phyloP scores from a whole-genome alignment of 2,113 vertebrate species.

The Oncorhynchus clarkii region DNA sequence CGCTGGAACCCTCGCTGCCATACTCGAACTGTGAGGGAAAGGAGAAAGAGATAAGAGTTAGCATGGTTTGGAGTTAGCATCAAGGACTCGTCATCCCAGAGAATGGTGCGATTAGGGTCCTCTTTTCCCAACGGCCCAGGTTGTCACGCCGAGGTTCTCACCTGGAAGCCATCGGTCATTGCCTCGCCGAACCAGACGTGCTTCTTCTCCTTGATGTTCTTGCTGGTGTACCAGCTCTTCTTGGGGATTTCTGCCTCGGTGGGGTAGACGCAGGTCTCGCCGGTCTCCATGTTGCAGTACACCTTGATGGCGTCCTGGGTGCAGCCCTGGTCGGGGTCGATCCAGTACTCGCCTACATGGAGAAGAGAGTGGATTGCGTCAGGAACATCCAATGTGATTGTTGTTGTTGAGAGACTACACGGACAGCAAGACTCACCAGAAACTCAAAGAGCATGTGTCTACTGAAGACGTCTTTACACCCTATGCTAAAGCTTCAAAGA shows the following conservation, averaged over 20 bases:
- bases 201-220: slow-evolving; percentile 93
- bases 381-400: neutral
- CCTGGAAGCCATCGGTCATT: slow-evolving; percentile 93
- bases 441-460: no score
- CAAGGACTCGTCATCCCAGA: neutral
- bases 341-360: slow-evolving; percentile 90
- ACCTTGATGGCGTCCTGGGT: slow-evolving; percentile 96
- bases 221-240: slow-evolving; percentile 97
- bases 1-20: slow-evolving; percentile 83
- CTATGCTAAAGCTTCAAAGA: no score
- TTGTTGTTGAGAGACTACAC: neutral
- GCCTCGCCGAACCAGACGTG: slow-evolving; percentile 95
- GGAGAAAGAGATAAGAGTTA: neutral
- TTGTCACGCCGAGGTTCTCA: slow-evolving; percentile 44
- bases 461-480: no score
- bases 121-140: neutral
- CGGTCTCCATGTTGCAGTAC: slow-evolving; percentile 97
- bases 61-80: neutral
- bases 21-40: slow-evolving; percentile 83
- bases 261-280: slow-evolving; percentile 89
- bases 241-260: slow-evolving; percentile 73
- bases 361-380: neutral
- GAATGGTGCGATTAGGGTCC: neutral
- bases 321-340: slow-evolving; percentile 99
- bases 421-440: neutral